These are phyloP conservation scores for Amphiprion percula DNA, from an alignment of 2,113 vertebrate genomes.

Conservation along the genomic window DNA sequence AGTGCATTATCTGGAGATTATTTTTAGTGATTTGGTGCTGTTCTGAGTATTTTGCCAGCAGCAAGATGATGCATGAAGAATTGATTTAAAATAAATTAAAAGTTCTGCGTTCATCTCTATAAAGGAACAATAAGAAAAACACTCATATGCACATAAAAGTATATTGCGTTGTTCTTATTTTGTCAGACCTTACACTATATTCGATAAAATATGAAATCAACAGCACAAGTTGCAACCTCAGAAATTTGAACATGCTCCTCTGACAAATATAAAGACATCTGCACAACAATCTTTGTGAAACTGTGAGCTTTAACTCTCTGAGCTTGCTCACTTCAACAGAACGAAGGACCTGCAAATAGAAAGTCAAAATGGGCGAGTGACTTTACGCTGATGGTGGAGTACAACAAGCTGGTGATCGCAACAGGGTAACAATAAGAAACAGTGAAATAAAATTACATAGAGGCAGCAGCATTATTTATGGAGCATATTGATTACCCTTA, in stretches of 20 bases:
- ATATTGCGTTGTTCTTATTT: too few relatives aligned
- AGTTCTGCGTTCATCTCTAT: not conserved
- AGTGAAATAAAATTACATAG: not conserved
- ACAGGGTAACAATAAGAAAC: conserved; percentile 67
- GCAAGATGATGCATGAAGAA: too few relatives aligned
- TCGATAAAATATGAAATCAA: too few relatives aligned
- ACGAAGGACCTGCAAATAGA: conserved; percentile 67
- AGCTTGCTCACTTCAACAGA: conserved; percentile 31
- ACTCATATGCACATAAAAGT: too few relatives aligned
- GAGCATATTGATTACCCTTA: not conserved
- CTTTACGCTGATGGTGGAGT: conserved; percentile 79
- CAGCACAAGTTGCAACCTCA: too few relatives aligned
- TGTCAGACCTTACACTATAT: too few relatives aligned
- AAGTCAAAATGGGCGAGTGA: conserved; percentile 83
- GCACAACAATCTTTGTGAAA: not conserved
- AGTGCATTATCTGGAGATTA: not conserved
- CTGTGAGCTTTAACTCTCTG: not conserved
- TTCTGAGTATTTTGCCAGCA: too few relatives aligned
- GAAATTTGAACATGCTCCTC: too few relatives aligned
- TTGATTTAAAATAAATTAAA: not conserved
- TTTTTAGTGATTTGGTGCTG: not conserved
- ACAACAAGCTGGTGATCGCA: conserved; percentile 84
- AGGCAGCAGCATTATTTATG: not conserved
- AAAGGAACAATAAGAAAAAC: not conserved
- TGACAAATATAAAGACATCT: too few relatives aligned